phyloP scores from a whole-genome alignment of 2,888 invertebrate genomes.

The Biston stratarius region DNA sequence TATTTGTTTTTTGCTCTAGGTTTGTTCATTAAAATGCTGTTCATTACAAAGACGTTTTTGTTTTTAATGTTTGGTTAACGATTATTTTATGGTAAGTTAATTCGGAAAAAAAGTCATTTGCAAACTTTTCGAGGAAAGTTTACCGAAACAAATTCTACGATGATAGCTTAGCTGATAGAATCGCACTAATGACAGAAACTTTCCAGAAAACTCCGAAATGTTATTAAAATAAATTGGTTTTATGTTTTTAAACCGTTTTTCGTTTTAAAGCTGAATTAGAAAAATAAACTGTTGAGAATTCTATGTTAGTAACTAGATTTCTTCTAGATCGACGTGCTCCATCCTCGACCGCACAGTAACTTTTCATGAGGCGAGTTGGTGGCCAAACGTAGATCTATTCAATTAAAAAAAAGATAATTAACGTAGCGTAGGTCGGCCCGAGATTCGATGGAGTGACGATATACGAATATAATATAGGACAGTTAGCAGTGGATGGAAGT shows the following conservation, averaged over 20 bases:
- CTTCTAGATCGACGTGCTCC: no score
- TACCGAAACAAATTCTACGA: conserved; percentile 9
- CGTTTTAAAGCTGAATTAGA: neutral
- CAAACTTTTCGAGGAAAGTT: conserved; percentile 13
- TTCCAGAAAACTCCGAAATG: conserved; percentile 7
- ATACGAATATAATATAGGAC: no score
- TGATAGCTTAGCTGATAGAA: conserved; percentile 16
- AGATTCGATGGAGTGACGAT: no score
- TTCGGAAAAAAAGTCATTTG: conserved; percentile 25
- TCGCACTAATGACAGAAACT: conserved; percentile 24
- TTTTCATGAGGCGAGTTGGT: no score
- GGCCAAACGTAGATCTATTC: no score
- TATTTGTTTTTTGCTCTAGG: neutral
- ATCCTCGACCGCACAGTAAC: no score
- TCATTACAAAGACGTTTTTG: conserved; percentile 2
- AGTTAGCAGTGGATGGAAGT: no score
- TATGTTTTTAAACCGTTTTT: neutral
- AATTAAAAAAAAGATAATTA: no score
- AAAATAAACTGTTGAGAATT: neutral
- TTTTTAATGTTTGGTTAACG: conserved; percentile 14
- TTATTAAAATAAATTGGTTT: conserved; percentile 16
- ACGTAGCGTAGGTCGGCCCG: no score
- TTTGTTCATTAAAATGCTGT: neutral
- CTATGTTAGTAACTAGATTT: neutral
- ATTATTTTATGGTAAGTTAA: conserved; percentile 24